Conservation (phyloP, 1,140 invertebrate genomes). For the Euwallacea similis region DNA sequence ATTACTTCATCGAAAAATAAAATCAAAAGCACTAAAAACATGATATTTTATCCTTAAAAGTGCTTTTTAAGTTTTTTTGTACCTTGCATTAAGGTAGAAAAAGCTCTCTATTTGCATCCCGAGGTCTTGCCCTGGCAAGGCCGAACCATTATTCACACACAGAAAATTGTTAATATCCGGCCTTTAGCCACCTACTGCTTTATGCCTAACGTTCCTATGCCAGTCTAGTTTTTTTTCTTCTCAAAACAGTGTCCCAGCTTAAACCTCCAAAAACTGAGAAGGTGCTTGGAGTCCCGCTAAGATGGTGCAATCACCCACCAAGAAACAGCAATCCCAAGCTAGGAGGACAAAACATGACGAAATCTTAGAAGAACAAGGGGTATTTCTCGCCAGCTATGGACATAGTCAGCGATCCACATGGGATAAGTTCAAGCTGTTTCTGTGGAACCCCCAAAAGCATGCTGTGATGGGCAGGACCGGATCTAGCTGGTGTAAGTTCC, state of each 20-base stretch:
- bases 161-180: slow-evolving; percentile 54
- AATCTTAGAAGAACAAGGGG: slow-evolving; percentile 47
- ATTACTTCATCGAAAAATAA: too few species aligned
- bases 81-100: too few species aligned
- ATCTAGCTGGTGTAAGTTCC: slow-evolving; percentile 71
- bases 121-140: too few species aligned
- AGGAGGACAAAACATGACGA: slow-evolving; percentile 49
- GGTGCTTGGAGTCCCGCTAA: background rate
- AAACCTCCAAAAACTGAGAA: too few species aligned
- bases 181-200: slow-evolving; percentile 48
- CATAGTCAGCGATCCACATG: slow-evolving; percentile 48
- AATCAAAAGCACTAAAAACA: too few species aligned
- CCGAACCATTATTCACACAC: background rate
- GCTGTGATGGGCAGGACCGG: slow-evolving; percentile 69
- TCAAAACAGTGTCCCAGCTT: background rate
- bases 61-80: too few species aligned
- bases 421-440: slow-evolving; percentile 63
- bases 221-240: slow-evolving; percentile 22
- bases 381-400: slow-evolving; percentile 40
- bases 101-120: too few species aligned
- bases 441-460: slow-evolving; percentile 69
- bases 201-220: slow-evolving; percentile 39
- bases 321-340: too few species aligned
- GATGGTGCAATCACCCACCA: background rate
- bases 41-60: too few species aligned